Base-by-base conservation (phyloP, 2,888 invertebrate genomes). In the Lithophane semibrunnea region DNA sequence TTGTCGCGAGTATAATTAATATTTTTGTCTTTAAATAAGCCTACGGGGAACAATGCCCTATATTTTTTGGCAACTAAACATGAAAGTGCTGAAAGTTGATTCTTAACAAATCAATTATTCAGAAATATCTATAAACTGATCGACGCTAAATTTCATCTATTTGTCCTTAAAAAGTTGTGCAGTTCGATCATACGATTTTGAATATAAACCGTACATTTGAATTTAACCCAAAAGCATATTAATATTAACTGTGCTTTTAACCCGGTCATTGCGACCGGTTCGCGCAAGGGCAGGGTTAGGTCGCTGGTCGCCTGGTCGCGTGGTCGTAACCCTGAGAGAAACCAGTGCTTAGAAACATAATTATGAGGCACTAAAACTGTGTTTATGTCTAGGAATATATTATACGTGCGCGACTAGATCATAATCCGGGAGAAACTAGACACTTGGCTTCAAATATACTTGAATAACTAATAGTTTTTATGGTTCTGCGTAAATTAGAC, bases 171-270 rank as follows among this genome's bases (percentile, higher is more conserved):
- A 37, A 63, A 42, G 10, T 21, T 2, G 18, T 52, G 12, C 21
- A 7, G 5, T 37, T 24, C 9, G 5, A 68, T 29, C 12, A 67
- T 16, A 61, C 10, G 3, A n/a, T 56, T 63, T 56, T 54, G 3
- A 65, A 65, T 65, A 82, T 47, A 69, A 75, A 67, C 72, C 47
- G 64, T 52, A 52, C 56, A 81, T 75, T 73, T 65, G 56, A 74
- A 85, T 78, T 64, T 52, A 86, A 87, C 84, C 87, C 24, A 87
- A 73, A 87, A 87, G 73, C 86, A 87, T 86, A 86, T 76, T 87
- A 86, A 87, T 79, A 70, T 65, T 68, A 79, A 87, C 79, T 79
- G 78, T 74, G 49, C 29, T n/a, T 47, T 29, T 84, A 84, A 87
- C 87, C 79, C 66, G 79, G 87, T 87, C 81, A 87, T 2, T 7